Percentiles rank a stretch among this genome's conserved stretches.
Conservation (phyloP, 2,797 vertebrate genomes). For the Schizothorax lantsangensis region DNA sequence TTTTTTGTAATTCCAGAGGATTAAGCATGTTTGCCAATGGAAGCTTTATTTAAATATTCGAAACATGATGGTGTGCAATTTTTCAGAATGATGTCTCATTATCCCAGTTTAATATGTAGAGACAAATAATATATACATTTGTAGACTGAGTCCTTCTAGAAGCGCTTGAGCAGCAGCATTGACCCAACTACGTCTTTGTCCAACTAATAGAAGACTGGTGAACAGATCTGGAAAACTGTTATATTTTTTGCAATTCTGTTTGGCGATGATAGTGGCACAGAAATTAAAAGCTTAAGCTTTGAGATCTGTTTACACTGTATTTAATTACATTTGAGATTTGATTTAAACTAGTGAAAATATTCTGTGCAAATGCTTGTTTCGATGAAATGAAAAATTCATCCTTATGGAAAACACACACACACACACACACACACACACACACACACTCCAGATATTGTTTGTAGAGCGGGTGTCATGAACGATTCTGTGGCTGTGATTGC, state of each 20-base stretch:
- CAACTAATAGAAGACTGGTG: neutral
- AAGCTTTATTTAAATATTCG: neutral
- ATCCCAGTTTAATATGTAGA: neutral
- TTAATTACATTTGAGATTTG: neutral
- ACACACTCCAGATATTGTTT: neutral
- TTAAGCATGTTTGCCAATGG: neutral
- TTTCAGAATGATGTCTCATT: neutral
- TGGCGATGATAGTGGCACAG: neutral
- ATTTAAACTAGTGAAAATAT: neutral
- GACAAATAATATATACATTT: neutral
- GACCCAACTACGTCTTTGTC: neutral
- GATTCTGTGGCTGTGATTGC: slow-evolving; percentile 34
- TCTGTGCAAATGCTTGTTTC: neutral
- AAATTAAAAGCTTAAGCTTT: neutral
- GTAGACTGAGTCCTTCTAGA: neutral
- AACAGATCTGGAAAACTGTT: neutral
- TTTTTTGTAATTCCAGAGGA: slow-evolving; percentile 13
- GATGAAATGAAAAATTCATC: neutral
- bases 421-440: neutral
- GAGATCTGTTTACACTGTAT: neutral
- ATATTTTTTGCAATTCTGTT: neutral
- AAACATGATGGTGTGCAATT: neutral
- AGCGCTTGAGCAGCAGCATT: neutral
- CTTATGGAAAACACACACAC: neutral
- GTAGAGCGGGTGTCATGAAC: neutral